Evolutionary conservation across 2,797 vertebrate species (phyloP).

Genomic region (Pogonophryne albipinna): DNA sequence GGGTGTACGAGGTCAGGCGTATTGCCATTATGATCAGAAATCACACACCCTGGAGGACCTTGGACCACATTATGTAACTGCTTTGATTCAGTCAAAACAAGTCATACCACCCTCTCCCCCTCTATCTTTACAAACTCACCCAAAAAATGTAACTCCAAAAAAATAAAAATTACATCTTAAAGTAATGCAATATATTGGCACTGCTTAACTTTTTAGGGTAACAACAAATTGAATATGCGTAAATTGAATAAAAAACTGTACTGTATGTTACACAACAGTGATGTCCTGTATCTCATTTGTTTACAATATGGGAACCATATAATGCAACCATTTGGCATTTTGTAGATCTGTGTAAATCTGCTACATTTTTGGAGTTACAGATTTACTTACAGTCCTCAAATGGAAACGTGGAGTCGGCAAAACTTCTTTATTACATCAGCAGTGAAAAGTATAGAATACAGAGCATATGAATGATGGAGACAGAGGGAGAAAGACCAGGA

Average conservation of each 20-base stretch:
- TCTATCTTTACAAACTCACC: too few species aligned
- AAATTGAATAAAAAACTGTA: conserved; percentile 1
- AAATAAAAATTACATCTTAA: neutral
- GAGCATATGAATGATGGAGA: conserved; percentile 21
- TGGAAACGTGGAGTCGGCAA: conserved; percentile 42
- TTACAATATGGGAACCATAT: neutral
- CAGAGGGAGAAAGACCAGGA: conserved; percentile 11
- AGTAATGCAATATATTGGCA: neutral
- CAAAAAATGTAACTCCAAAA: neutral
- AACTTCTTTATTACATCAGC: conserved; percentile 49
- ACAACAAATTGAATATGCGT: neutral
- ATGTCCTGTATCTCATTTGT: neutral
- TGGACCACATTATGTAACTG: too few species aligned
- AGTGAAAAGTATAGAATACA: conserved; percentile 17
- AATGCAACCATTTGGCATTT: conserved; percentile 9
- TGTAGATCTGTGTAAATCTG: conserved; percentile 32
- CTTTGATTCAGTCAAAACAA: too few species aligned
- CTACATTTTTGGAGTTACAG: conserved; percentile 23
- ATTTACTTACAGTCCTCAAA: conserved; percentile 30
- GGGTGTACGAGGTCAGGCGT: neutral
- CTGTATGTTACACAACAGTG: neutral
- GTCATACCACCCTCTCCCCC: too few species aligned
- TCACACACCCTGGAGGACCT: neutral
- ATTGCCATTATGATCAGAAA: neutral
- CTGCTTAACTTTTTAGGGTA: neutral